Conservation (phyloP, 2,113 vertebrate species). For the Ameiurus melas region DNA sequence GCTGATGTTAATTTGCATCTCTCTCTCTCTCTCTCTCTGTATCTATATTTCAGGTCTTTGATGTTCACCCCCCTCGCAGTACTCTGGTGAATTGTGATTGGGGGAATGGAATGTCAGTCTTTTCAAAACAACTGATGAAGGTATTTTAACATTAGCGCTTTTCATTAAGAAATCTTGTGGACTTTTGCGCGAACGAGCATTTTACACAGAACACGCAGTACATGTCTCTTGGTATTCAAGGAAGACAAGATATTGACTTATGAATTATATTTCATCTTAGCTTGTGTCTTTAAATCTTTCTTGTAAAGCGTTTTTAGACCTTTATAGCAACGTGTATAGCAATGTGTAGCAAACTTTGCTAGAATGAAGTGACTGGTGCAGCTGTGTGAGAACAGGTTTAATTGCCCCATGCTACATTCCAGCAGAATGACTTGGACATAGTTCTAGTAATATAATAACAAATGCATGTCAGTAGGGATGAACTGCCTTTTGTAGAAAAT, state of each 20-base stretch:
- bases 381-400: neutral
- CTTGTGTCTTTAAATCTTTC: neutral
- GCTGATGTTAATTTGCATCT: conserved; percentile 60
- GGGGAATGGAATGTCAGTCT: conserved; percentile 67
- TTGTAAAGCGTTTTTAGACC: neutral
- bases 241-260: neutral
- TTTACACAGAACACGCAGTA: neutral
- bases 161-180: neutral
- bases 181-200: neutral
- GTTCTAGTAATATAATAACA: neutral
- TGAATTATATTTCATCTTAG: neutral
- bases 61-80: conserved; percentile 51
- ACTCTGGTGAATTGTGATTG: conserved; percentile 65
- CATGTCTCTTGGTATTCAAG: neutral
- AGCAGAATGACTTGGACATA: neutral
- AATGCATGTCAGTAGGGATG: neutral
- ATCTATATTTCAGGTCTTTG: conserved; percentile 28
- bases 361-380: neutral
- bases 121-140: conserved; percentile 64
- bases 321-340: neutral
- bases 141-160: conserved; percentile 56
- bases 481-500: neutral
- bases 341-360: neutral
- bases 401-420: neutral
- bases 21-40: conserved; percentile 2